phyloP scores from a whole-genome alignment of 2,113 vertebrate species.

The Eolophus roseicapilla region DNA sequence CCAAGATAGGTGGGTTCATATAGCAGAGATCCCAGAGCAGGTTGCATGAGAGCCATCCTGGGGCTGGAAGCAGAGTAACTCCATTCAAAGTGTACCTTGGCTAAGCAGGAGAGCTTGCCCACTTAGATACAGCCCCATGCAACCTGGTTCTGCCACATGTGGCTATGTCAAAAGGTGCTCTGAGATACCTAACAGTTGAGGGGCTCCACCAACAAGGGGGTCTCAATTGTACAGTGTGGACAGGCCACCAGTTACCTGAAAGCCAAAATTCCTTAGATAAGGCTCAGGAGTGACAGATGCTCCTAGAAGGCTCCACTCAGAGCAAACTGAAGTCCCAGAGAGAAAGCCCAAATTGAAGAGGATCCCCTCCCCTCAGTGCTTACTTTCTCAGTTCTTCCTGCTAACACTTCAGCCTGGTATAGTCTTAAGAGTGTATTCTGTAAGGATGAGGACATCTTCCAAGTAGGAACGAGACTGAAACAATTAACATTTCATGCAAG shows the following conservation, averaged over 20 bases:
- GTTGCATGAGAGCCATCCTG: not conserved
- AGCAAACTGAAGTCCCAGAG: not conserved
- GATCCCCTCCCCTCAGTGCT: fast-evolving
- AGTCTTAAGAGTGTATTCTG: not conserved
- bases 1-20: not conserved
- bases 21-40: not conserved
- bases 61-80: not conserved
- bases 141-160: not conserved
- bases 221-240: not conserved
- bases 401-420: not conserved
- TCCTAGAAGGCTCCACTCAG: not conserved
- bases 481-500: not conserved
- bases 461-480: not conserved
- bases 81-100: not conserved
- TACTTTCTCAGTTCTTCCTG: not conserved
- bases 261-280: not conserved
- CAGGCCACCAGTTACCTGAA: not conserved
- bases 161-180: not conserved
- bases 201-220: fast-evolving
- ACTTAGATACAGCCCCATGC: fast-evolving
- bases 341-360: not conserved
- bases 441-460: not conserved
- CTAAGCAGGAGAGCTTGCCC: not conserved
- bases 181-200: fast-evolving
- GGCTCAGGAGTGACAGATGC: not conserved